These are phyloP conservation scores for Drosophila willistoni DNA, from an alignment of 1,140 invertebrate species.

Conservation along the genomic window DNA sequence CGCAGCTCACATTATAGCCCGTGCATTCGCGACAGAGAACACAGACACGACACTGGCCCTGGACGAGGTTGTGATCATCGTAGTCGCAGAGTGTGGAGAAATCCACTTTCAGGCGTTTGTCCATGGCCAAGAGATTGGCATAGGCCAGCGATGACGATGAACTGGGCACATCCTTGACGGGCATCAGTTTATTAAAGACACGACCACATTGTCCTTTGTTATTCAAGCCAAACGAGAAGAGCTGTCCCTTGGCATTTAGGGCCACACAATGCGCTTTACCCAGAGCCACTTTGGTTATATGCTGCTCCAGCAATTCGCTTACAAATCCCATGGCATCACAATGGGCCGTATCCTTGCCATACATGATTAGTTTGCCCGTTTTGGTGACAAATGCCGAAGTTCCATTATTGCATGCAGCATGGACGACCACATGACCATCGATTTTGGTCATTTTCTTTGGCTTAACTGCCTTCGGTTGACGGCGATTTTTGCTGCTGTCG, in stretches of 20 bases:
- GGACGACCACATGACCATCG: constrained; percentile 92
- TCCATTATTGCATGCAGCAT: constrained; percentile 96
- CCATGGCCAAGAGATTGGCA: constrained; percentile 45
- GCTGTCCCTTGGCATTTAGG: constrained; percentile 93
- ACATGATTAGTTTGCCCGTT: constrained; percentile 95
- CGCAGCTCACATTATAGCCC: constrained; percentile 94
- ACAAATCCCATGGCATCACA: constrained; percentile 90
- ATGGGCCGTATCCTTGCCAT: constrained; percentile 96
- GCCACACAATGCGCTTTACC: constrained; percentile 98
- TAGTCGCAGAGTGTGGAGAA: constrained; percentile 79
- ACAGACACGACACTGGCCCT: constrained; percentile 85
- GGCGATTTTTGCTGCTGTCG: constrained; percentile 91
- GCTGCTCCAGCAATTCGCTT: constrained; percentile 90
- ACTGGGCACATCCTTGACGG: constrained; percentile 83
- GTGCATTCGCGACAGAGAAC: constrained; percentile 96
- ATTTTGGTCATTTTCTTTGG: constrained; percentile 96
- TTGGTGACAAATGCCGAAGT: constrained; percentile 95
- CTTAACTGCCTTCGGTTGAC: constrained; percentile 95
- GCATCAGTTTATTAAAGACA: constrained; percentile 89
- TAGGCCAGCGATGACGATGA: constrained; percentile 49
- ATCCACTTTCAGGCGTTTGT: constrained; percentile 75
- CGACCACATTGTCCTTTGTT: constrained; percentile 99
- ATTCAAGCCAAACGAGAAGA: constrained; percentile 98
- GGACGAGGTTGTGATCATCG: constrained; percentile 79
- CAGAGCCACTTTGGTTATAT: constrained; percentile 91